Percentiles rank a stretch among this genome's conserved stretches.
Conservation (phyloP, 2,797 vertebrate genomes). For the Spinus olivaceus region DNA sequence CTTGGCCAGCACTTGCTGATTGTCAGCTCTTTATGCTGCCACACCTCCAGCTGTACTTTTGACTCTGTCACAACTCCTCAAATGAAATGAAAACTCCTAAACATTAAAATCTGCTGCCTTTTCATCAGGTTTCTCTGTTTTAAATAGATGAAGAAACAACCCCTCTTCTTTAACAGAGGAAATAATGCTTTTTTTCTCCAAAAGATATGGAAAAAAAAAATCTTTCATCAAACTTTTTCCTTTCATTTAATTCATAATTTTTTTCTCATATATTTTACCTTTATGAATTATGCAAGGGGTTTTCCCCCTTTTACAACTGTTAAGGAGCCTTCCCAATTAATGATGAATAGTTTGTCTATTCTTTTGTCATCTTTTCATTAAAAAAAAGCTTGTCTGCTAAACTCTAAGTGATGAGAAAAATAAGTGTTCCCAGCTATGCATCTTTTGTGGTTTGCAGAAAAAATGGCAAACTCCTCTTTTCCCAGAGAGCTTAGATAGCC, state of each 20-base stretch:
- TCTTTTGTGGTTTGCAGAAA: not conserved
- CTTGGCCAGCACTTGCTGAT: constrained; percentile 5
- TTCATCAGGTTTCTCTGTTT: not conserved
- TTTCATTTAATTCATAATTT: not conserved
- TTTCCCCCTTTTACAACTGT: not conserved
- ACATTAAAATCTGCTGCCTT: not conserved
- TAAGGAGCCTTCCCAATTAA: not conserved
- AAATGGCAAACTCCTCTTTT: not conserved
- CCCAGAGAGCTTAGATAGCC: not conserved
- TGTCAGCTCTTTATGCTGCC: not conserved
- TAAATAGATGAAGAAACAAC: not conserved
- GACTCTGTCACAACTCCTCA: not conserved
- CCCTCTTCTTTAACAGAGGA: not conserved
- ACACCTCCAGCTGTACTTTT: not conserved
- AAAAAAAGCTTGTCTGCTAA: not conserved
- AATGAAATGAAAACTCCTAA: not conserved
- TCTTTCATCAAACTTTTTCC: not conserved
- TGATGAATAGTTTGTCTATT: not conserved
- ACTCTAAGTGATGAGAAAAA: not conserved
- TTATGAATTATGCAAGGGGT: not conserved
- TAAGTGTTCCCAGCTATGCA: not conserved
- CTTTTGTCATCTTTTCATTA: not conserved
- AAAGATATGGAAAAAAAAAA: not conserved
- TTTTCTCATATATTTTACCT: not conserved
- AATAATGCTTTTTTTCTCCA: not conserved